phyloP scores from a whole-genome alignment of 2,888 invertebrate species.

The Synergus umbraculus region DNA sequence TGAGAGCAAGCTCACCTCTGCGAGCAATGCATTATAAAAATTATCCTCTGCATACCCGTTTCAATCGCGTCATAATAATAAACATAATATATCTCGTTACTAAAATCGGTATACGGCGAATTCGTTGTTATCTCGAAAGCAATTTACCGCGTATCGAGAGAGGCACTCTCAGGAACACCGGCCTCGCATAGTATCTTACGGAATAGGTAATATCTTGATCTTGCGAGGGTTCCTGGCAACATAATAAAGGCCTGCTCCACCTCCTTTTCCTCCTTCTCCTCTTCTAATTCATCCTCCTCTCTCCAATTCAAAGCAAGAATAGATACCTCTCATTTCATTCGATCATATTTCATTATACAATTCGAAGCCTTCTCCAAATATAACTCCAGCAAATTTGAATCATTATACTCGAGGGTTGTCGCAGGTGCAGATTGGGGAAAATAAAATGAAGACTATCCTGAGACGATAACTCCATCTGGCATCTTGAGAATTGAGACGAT shows the following conservation, averaged over 20 bases:
- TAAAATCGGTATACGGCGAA: slow-evolving; percentile 43
- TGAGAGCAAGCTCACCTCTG: not conserved
- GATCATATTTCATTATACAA: slow-evolving; percentile 65
- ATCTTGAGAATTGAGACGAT: slow-evolving; percentile 49
- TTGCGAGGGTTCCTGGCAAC: slow-evolving; percentile 56
- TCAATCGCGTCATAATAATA: slow-evolving; percentile 47
- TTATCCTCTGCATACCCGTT: not conserved
- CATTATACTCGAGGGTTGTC: not conserved
- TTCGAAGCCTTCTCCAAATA: slow-evolving; percentile 38
- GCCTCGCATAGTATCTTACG: slow-evolving; percentile 50
- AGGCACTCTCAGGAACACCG: slow-evolving; percentile 49
- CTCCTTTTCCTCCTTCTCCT: slow-evolving; percentile 34
- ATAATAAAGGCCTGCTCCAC: slow-evolving; percentile 61
- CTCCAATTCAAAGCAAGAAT: slow-evolving; percentile 51
- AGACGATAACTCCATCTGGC: slow-evolving; percentile 70
- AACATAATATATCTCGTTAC: slow-evolving; percentile 49
- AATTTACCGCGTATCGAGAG: slow-evolving; percentile 57
- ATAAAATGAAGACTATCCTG: slow-evolving; percentile 18
- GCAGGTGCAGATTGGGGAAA: slow-evolving; percentile 7
- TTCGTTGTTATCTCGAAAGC: slow-evolving; percentile 57
- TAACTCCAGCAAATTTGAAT: slow-evolving; percentile 14
- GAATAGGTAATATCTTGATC: slow-evolving; percentile 60
- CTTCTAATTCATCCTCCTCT: not conserved
- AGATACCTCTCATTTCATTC: slow-evolving; percentile 58
- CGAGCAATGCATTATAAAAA: not conserved